phyloP scores from a whole-genome alignment of 1,140 invertebrate species.

The Bombus huntii region DNA sequence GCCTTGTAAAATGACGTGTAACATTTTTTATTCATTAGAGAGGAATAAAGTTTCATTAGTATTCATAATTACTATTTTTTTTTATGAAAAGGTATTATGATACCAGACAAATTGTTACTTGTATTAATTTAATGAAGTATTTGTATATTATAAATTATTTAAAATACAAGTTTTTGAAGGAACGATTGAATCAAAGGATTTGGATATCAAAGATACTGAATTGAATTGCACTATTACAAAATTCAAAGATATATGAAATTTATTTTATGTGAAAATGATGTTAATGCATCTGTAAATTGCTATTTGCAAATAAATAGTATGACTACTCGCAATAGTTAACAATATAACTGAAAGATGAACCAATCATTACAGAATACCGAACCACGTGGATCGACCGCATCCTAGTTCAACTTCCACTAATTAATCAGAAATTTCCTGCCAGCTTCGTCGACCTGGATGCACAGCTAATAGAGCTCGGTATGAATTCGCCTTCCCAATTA shows the following conservation, averaged over 20 bases:
- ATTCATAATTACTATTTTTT: background rate
- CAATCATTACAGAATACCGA: constrained; percentile 25
- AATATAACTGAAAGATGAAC: constrained; percentile 7
- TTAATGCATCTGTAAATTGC: background rate
- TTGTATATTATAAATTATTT: background rate
- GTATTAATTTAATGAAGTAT: background rate
- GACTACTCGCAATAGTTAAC: too few relatives aligned
- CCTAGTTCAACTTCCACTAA: constrained; percentile 55
- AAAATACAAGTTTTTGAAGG: background rate
- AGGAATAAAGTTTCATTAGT: background rate
- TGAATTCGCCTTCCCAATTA: constrained; percentile 65
- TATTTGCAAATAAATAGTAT: background rate
- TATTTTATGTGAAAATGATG: background rate
- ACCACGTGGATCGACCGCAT: constrained; percentile 37
- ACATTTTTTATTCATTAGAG: background rate
- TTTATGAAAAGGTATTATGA: too few relatives aligned
- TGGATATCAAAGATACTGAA: background rate
- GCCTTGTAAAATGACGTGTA: background rate
- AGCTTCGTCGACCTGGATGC: constrained; percentile 26
- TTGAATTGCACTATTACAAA: background rate
- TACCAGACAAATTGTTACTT: too few relatives aligned
- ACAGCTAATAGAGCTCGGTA: constrained; percentile 57
- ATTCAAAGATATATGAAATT: background rate
- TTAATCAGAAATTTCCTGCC: constrained; percentile 67
- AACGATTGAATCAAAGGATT: background rate